Conservation (phyloP, 2,888 invertebrate genomes). For the Eupithecia centaureata region DNA sequence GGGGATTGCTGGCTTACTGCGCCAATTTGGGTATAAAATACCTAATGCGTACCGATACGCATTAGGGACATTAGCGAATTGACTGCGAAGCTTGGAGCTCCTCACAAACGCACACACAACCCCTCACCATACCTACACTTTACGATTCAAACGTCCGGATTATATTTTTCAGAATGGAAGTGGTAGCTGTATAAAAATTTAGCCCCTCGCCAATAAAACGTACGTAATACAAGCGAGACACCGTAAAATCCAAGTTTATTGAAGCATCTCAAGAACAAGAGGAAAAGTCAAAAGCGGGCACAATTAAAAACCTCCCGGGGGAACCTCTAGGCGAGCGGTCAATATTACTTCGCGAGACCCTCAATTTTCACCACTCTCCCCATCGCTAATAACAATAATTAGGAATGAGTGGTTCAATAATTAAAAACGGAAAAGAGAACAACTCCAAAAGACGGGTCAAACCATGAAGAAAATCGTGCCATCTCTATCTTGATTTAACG, state of each 20-base stretch:
- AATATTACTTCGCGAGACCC: slow-evolving; percentile 79
- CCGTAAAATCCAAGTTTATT: slow-evolving; percentile 79
- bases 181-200: slow-evolving; percentile 47
- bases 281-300: slow-evolving; percentile 79
- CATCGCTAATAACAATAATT: slow-evolving; percentile 84
- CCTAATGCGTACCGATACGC: slow-evolving; percentile 72
- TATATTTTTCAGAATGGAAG: slow-evolving; percentile 42
- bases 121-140: slow-evolving; percentile 16
- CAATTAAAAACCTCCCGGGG: slow-evolving; percentile 80
- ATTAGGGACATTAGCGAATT: slow-evolving; percentile 79
- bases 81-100: slow-evolving; percentile 51
- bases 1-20: slow-evolving; percentile 74
- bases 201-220: slow-evolving; percentile 65
- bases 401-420: slow-evolving; percentile 85
- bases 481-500: slow-evolving; percentile 55
- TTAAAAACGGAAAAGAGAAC: slow-evolving; percentile 85
- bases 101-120: slow-evolving; percentile 23
- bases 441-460: slow-evolving; percentile 70
- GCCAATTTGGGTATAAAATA: slow-evolving; percentile 81
- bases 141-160: slow-evolving; percentile 36
- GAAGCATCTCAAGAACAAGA: slow-evolving; percentile 79
- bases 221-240: slow-evolving; percentile 67
- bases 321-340: slow-evolving; percentile 77
- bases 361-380: slow-evolving; percentile 83
- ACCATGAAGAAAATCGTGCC: slow-evolving; percentile 58